Evolutionary conservation across 1,140 invertebrate species (phyloP).

Genomic region (Apis laboriosa): DNA sequence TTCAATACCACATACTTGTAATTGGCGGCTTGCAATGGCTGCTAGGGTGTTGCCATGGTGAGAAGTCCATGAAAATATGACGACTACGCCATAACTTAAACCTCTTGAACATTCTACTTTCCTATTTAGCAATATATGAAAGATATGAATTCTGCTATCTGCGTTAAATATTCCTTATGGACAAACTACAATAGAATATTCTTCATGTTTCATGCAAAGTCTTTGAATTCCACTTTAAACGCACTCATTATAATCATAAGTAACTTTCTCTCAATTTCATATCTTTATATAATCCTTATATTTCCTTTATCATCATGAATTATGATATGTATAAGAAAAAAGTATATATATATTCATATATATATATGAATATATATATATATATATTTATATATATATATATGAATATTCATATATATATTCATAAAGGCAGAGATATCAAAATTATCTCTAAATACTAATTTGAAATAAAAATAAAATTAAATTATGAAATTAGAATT

Average conservation of each 20-base stretch:
- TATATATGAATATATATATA: too few species aligned
- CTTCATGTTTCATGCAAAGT: not conserved
- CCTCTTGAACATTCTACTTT: conserved; percentile 71
- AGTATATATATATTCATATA: not conserved
- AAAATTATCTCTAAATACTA: too few species aligned
- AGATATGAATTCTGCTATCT: conserved; percentile 75
- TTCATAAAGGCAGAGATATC: too few species aligned
- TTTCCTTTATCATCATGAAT: too few species aligned
- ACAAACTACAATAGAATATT: not conserved
- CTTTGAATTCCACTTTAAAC: not conserved
- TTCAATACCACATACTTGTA: not conserved
- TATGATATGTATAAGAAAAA: too few species aligned
- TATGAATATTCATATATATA: too few species aligned
- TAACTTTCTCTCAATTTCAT: not conserved
- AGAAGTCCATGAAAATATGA: conserved; percentile 66
- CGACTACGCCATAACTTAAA: conserved; percentile 55
- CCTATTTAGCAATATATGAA: conserved; percentile 72
- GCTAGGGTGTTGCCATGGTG: conserved; percentile 29
- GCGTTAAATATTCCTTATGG: not conserved
- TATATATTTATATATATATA: too few species aligned
- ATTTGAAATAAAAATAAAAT: too few species aligned
- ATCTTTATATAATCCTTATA: too few species aligned
- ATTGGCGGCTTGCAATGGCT: not conserved
- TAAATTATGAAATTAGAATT: too few species aligned
- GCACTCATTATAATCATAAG: accelerated